Percentiles rank a stretch among this genome's conserved stretches.
Conservation (phyloP, 2,888 invertebrate genomes). For the Protula sp. region DNA sequence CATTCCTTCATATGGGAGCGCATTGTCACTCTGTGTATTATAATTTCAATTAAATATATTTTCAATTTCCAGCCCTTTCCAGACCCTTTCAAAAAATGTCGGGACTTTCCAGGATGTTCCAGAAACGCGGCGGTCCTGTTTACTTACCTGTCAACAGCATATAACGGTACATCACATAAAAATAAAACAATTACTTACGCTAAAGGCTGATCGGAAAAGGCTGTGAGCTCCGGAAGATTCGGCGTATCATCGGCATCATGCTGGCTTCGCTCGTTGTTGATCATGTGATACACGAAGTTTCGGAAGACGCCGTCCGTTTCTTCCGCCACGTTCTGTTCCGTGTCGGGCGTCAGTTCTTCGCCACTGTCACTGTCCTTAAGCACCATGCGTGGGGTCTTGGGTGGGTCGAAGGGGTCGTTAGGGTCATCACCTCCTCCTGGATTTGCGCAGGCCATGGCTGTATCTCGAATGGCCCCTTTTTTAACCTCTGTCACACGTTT, state of each 20-base stretch:
- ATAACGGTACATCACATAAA: no score
- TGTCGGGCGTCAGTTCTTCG: slow-evolving; percentile 33
- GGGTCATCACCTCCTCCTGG: slow-evolving; percentile 8
- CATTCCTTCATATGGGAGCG: no score
- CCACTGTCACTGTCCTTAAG: slow-evolving; percentile 16
- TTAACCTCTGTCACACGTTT: no score
- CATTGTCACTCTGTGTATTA: no score
- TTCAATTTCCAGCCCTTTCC: no score
- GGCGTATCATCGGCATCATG: slow-evolving; percentile 35
- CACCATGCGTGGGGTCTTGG: slow-evolving; percentile 25
- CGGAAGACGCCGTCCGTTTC: slow-evolving; percentile 45
- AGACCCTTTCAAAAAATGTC: no score
- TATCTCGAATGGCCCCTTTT: no score
- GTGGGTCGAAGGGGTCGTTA: slow-evolving; percentile 16
- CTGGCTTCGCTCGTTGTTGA: slow-evolving; percentile 23
- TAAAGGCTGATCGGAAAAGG: slow-evolving; percentile 34
- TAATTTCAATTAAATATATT: no score
- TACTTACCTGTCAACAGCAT: no score
- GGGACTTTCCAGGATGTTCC: no score
- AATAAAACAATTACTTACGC: no score
- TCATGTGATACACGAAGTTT: slow-evolving; percentile 42
- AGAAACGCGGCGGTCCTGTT: no score
- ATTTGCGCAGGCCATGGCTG: background rate
- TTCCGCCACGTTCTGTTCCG: slow-evolving; percentile 43
- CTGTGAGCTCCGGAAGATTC: slow-evolving; percentile 35